A percentile compares a stretch with the other conserved stretches of the same genome.
Conservation (phyloP, 2,113 vertebrate species). For the Aix galericulata region DNA sequence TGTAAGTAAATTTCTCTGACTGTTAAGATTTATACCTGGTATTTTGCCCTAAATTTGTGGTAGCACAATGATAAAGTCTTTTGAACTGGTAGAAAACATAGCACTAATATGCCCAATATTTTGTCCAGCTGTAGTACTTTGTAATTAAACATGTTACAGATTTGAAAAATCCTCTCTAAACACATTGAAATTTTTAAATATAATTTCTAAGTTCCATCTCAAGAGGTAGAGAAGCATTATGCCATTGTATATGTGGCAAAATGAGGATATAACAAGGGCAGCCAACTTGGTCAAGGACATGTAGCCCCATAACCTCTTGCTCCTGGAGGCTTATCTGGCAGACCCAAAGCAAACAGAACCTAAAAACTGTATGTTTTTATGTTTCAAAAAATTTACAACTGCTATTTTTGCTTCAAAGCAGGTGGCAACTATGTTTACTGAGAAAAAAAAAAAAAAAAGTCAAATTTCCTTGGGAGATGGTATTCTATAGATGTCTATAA, state of each 20-base stretch:
- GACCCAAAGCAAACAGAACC: background rate
- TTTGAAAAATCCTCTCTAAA: background rate
- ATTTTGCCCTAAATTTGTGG: conserved; percentile 9
- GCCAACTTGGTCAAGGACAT: background rate
- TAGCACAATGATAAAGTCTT: background rate
- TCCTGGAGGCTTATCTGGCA: background rate
- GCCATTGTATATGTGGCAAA: background rate
- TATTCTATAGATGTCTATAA: background rate
- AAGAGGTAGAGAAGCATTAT: background rate
- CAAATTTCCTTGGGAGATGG: background rate
- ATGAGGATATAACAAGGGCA: background rate
- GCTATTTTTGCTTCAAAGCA: background rate
- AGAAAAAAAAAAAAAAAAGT: background rate
- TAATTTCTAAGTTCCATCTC: background rate
- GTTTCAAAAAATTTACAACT: background rate
- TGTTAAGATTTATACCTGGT: conserved; percentile 5
- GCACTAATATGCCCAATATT: background rate
- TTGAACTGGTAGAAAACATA: background rate
- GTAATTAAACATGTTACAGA: background rate
- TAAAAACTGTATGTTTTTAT: background rate
- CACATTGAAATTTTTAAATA: background rate
- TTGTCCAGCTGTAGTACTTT: background rate
- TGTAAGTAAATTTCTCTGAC: conserved; percentile 58
- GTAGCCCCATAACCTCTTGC: background rate
- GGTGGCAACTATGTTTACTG: background rate